Conservation (phyloP, 2,888 invertebrate species). For the Tillus elongatus region DNA sequence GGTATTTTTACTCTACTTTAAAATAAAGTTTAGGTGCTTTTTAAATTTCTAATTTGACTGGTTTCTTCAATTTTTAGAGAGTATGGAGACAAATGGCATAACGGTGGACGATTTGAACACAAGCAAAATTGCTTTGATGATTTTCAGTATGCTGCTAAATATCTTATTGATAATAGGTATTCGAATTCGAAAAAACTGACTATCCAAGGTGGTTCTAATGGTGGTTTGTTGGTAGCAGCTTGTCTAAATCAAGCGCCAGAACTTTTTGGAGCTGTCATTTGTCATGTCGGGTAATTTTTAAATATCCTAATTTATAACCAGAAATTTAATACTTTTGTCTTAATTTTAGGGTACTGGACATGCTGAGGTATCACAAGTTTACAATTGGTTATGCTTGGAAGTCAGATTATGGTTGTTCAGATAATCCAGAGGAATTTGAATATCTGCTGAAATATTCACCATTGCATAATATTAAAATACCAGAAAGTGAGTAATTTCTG, state of each 20-base stretch:
- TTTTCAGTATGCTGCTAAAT: conserved; percentile 87
- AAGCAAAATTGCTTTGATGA: conserved; percentile 98
- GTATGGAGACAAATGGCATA: conserved; percentile 97
- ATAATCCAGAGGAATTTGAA: conserved; percentile 76
- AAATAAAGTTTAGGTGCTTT: too few species aligned
- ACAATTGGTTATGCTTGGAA: conserved; percentile 96
- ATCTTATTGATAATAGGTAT: conserved; percentile 71
- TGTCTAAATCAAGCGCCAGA: conserved; percentile 93
- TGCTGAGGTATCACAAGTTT: conserved; percentile 96
- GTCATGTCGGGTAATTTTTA: conserved; percentile 96
- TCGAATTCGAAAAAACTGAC: conserved; percentile 65
- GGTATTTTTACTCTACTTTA: too few species aligned
- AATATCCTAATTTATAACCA: too few species aligned
- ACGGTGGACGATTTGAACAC: conserved; percentile 78
- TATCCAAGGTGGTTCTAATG: conserved; percentile 94
- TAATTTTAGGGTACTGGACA: conserved; percentile 93
- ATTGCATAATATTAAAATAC: conserved; percentile 79
- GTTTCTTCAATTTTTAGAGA: too few species aligned
- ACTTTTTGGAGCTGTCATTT: conserved; percentile 84
- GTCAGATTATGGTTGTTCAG: conserved; percentile 90
- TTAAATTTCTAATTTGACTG: too few species aligned
- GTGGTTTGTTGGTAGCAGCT: conserved; percentile 91
- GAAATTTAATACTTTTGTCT: too few species aligned
- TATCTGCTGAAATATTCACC: conserved; percentile 85
- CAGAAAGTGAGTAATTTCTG: too few species aligned